These are phyloP conservation scores for Chelmon rostratus DNA, from an alignment of 2,797 vertebrate genomes.

Conservation along the genomic window DNA sequence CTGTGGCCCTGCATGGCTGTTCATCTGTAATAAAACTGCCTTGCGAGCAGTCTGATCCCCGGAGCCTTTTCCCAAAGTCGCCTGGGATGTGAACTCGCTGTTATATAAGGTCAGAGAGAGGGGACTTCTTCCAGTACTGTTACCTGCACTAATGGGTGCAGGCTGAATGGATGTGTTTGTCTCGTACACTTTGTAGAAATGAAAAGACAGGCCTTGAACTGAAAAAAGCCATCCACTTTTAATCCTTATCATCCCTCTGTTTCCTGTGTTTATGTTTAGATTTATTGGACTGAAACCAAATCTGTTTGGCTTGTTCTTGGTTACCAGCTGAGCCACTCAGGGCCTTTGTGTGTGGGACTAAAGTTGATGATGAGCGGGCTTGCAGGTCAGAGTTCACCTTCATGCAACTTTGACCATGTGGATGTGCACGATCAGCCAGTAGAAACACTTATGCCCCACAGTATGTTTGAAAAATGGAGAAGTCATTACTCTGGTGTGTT, in stretches of 20 bases:
- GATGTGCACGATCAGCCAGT: background rate
- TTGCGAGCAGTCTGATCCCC: constrained; percentile 42
- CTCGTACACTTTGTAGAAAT: constrained; percentile 1
- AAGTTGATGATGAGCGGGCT: background rate
- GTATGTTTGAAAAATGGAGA: background rate
- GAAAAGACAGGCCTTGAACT: background rate
- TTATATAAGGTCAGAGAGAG: constrained; percentile 38
- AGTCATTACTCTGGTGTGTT: background rate
- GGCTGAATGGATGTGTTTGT: background rate
- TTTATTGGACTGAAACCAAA: background rate
- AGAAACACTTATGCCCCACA: background rate
- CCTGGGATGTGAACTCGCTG: constrained; percentile 19
- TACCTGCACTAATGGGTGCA: constrained; percentile 18
- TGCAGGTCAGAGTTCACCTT: background rate
- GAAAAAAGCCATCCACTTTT: background rate
- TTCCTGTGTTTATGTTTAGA: background rate
- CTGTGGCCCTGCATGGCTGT: constrained; percentile 22
- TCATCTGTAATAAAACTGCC: constrained; percentile 42
- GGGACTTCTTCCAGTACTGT: constrained; percentile 3
- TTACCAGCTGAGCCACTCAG: background rate
- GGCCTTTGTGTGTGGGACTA: background rate
- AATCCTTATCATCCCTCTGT: background rate
- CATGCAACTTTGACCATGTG: background rate
- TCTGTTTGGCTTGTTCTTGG: constrained; percentile 5
- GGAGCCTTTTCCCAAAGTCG: constrained; percentile 23